These are phyloP conservation scores for Automeris io DNA, from an alignment of 2,888 invertebrate species.

Conservation along the genomic window DNA sequence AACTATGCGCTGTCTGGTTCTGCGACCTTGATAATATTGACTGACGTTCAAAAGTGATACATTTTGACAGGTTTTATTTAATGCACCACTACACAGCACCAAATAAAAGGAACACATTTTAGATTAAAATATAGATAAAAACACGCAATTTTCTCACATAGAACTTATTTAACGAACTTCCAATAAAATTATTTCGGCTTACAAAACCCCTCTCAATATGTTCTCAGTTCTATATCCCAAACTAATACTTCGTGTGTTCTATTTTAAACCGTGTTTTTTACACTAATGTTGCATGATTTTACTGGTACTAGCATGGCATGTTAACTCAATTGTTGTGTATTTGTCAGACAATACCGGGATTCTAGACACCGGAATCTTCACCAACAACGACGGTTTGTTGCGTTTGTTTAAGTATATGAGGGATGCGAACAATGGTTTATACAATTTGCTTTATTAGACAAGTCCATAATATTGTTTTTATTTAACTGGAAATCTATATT, in stretches of 20 bases:
- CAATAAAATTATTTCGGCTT: background rate
- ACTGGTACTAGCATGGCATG: slow-evolving; percentile 72
- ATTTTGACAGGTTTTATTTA: slow-evolving; percentile 15
- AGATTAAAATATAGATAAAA: slow-evolving; percentile 24
- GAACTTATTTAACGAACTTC: background rate
- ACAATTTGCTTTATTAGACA: no score
- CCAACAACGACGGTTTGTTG: slow-evolving; percentile 70
- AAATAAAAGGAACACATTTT: slow-evolving; percentile 25
- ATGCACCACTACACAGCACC: slow-evolving; percentile 23
- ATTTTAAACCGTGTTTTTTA: slow-evolving; percentile 24
- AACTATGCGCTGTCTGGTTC: background rate
- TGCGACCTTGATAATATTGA: slow-evolving; percentile 11
- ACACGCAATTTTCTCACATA: slow-evolving; percentile 27
- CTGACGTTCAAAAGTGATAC: slow-evolving; percentile 9
- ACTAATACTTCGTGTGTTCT: slow-evolving; percentile 27
- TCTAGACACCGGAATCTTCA: slow-evolving; percentile 68
- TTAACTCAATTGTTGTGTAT: slow-evolving; percentile 68
- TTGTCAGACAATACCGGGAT: slow-evolving; percentile 75
- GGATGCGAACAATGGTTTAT: slow-evolving; percentile 1
- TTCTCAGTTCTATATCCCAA: background rate
- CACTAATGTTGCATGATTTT: slow-evolving; percentile 65
- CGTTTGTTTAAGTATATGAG: slow-evolving; percentile 34
- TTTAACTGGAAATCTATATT: background rate
- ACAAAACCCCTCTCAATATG: background rate
- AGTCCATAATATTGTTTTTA: background rate